These are phyloP conservation scores for Taenioides sp. DNA, from an alignment of 2,797 vertebrate species.

Conservation along the genomic window DNA sequence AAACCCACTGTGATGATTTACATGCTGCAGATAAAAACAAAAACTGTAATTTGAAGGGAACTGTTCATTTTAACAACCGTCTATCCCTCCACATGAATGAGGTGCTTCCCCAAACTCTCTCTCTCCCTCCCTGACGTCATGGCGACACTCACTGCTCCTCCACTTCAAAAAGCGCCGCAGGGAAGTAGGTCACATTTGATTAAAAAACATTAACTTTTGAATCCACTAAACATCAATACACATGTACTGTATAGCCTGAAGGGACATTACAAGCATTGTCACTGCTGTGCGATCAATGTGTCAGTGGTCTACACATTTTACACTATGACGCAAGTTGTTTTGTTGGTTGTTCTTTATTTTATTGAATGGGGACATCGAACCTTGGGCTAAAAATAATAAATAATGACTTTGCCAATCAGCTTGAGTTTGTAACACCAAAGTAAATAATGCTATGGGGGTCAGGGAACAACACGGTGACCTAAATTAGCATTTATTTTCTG, in stretches of 20 bases:
- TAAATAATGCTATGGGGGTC: slow-evolving; percentile 43
- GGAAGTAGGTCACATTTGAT: slow-evolving; percentile 80
- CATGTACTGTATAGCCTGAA: slow-evolving; percentile 30
- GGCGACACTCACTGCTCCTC: slow-evolving; percentile 13
- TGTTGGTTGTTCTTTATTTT: slow-evolving; percentile 27
- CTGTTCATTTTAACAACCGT: neutral
- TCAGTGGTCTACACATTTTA: slow-evolving; percentile 48
- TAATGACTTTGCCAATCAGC: slow-evolving; percentile 43
- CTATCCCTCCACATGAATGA: slow-evolving; percentile 28
- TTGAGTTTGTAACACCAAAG: slow-evolving; percentile 46
- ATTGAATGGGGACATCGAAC: slow-evolving; percentile 16
- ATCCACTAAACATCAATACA: slow-evolving; percentile 45
- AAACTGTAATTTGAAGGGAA: neutral
- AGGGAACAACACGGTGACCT: slow-evolving; percentile 12
- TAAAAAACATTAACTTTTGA: slow-evolving; percentile 62
- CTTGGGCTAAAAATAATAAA: slow-evolving; percentile 42
- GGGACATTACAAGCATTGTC: slow-evolving; percentile 51
- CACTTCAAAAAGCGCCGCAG: slow-evolving; percentile 33
- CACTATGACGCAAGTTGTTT: slow-evolving; percentile 63
- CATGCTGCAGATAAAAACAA: neutral
- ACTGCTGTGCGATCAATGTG: slow-evolving; percentile 43
- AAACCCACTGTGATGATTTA: neutral
- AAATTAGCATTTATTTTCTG: neutral
- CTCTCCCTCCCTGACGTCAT: slow-evolving; percentile 31
- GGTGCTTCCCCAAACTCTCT: slow-evolving; percentile 36